phyloP scores from a whole-genome alignment of 2,797 vertebrate genomes.

The Pipistrellus pygmaeus region DNA sequence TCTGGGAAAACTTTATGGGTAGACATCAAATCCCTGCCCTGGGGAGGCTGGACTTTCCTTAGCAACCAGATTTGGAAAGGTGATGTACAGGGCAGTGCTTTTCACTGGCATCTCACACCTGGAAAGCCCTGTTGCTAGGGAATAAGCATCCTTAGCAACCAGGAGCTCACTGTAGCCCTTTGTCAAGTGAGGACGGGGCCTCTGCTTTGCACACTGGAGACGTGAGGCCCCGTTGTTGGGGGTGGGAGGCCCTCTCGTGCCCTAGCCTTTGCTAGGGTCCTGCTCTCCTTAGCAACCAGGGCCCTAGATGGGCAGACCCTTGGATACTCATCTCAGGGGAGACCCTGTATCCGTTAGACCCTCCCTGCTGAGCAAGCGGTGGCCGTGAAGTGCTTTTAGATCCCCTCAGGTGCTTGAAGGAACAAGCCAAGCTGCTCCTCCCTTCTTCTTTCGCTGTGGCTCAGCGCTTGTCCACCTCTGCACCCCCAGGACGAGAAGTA shows the following conservation, averaged over 20 bases:
- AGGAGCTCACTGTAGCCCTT: neutral
- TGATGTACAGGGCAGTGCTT: constrained; percentile 25
- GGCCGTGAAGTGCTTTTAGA: neutral
- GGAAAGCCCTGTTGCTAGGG: constrained; percentile 62
- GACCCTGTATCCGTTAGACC: neutral
- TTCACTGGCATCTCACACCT: constrained; percentile 12
- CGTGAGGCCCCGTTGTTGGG: neutral
- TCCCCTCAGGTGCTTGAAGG: neutral
- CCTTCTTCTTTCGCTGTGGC: neutral
- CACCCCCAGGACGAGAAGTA: constrained; percentile 93
- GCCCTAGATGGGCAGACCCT: neutral
- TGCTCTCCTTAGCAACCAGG: constrained; percentile 14
- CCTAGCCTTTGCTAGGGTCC: constrained; percentile 9
- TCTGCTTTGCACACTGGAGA: neutral
- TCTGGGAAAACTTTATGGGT: constrained; percentile 46
- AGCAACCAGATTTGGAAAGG: constrained; percentile 65
- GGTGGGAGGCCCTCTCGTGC: neutral
- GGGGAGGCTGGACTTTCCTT: constrained; percentile 31
- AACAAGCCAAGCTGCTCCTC: neutral
- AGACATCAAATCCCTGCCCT: neutral
- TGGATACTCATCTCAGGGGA: neutral
- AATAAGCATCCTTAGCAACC: constrained; percentile 57
- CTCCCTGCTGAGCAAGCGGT: neutral
- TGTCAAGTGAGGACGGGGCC: neutral
- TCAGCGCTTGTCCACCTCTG: neutral